Evolutionary conservation across 2,888 invertebrate genomes (phyloP), one percentile per base, ranked within the genome.

Genomic region (Frankliniella intonsa): DNA sequence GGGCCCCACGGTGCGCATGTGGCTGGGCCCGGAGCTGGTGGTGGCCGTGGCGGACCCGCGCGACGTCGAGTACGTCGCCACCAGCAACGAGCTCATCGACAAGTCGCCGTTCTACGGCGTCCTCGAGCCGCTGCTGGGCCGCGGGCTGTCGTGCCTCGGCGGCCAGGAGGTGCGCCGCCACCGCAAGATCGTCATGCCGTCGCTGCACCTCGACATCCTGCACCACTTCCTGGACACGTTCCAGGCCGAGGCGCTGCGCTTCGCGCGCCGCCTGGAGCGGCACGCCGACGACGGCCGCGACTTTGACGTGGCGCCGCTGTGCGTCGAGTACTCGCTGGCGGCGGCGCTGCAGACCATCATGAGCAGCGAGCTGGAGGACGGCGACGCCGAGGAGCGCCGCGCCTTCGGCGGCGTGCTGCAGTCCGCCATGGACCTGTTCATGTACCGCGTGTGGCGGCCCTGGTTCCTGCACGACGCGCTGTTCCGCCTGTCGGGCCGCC

Each of bases 261-360:
- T 83, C 25, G 62, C 82, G 51, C 50, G 69, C 17, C 82, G 81
- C 14, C 38, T 83, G 22, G 19, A 50, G 19, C 50, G 27, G 19
- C 25, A 25, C 19, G 81, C 82, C 12, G 81, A 81, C 62, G 82
- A 22, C 22, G 69, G 82, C 17, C 51, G 14, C 12, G 76, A 55
- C 17, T 82, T 82, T n/a, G 80, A 83, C 69, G 55, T 83, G 55
- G 55, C 80, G 38, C 82, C 79, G 50, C 55, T 76, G 25, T 76
- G 69, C 69, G 69, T 81, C 38, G 50, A 83, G 19, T 82, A 82
- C 51, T 80, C 82, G n/a, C 38, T 83, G 80, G 83, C 82, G n/a
- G 83, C 82, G 3, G 81, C 83, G 11, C 81, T 82, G 19, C 82
- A 83, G 27, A 83, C 83, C 14, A 81, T 82, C 55, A 81, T 83